phyloP scores from a whole-genome alignment of 2,797 vertebrate genomes.

The Sebastes kiyomatsui region DNA sequence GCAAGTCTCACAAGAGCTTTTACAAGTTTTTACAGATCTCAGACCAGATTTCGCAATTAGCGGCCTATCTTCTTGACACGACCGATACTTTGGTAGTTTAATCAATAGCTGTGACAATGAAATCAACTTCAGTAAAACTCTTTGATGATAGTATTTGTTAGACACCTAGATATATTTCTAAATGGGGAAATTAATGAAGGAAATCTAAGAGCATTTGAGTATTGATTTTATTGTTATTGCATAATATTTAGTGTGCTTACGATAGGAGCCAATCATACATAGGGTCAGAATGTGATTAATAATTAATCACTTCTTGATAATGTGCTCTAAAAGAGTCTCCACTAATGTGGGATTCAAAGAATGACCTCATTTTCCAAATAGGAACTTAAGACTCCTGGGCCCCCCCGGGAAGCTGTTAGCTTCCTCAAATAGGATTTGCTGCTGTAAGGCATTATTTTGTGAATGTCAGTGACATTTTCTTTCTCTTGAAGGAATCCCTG shows the following conservation, averaged over 20 bases:
- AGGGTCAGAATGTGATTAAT: conserved; percentile 8
- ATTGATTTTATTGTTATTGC: background rate
- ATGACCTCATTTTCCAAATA: conserved; percentile 25
- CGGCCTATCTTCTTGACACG: no score
- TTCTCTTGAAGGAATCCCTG: conserved; percentile 78
- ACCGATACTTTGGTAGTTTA: background rate
- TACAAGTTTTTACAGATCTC: no score
- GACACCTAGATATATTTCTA: background rate
- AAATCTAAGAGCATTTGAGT: background rate
- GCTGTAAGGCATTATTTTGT: background rate
- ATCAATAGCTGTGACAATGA: background rate
- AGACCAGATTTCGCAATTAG: no score
- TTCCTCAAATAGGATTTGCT: conserved; percentile 7
- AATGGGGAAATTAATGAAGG: background rate
- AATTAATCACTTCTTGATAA: conserved; percentile 3
- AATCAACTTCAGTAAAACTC: background rate
- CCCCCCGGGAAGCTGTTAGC: conserved; percentile 9
- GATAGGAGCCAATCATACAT: background rate
- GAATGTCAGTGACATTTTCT: conserved; percentile 21
- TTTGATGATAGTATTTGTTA: background rate
- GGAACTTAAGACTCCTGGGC: background rate
- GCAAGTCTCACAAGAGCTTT: no score
- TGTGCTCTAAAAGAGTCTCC: background rate
- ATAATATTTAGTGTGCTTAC: background rate
- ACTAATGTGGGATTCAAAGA: background rate